Percentiles rank a stretch among this genome's conserved stretches.
Evolutionary conservation across 2,888 invertebrate species (phyloP).

Genomic region (Rotaria magnacalcarata): DNA sequence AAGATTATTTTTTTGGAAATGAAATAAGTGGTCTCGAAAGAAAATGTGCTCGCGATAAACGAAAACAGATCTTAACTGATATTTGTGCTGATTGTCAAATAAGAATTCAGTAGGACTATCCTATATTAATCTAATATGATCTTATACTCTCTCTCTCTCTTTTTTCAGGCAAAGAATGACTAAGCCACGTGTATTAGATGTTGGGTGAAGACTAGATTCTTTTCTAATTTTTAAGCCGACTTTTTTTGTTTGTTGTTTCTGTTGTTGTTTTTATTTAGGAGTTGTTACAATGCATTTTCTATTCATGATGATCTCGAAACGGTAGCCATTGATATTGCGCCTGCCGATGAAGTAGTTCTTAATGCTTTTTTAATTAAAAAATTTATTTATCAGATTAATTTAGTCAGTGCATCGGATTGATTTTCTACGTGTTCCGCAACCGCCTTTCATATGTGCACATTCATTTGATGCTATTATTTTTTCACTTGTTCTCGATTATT

Average conservation of each 20-base stretch:
- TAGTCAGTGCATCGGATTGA: constrained; percentile 4
- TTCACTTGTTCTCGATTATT: constrained; percentile 12
- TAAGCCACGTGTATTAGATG: neutral
- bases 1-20: neutral
- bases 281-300: constrained; percentile 11
- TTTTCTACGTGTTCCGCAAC: neutral
- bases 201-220: neutral
- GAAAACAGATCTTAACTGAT: neutral
- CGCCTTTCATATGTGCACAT: neutral
- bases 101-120: neutral
- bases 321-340: neutral
- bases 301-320: neutral
- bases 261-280: neutral
- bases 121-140: neutral
- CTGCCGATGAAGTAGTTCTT: neutral
- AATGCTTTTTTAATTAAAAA: neutral
- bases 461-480: neutral
- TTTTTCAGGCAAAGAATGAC: neutral
- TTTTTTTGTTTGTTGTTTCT: too few relatives aligned
- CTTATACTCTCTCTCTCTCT: neutral
- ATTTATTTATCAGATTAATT: neutral
- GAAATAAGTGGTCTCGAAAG: neutral
- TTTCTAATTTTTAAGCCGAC: too few relatives aligned
- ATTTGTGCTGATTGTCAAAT: neutral
- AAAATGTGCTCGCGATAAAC: neutral